phyloP scores from a whole-genome alignment of 2,113 vertebrate genomes.

The Ceyx cyanopectus region DNA sequence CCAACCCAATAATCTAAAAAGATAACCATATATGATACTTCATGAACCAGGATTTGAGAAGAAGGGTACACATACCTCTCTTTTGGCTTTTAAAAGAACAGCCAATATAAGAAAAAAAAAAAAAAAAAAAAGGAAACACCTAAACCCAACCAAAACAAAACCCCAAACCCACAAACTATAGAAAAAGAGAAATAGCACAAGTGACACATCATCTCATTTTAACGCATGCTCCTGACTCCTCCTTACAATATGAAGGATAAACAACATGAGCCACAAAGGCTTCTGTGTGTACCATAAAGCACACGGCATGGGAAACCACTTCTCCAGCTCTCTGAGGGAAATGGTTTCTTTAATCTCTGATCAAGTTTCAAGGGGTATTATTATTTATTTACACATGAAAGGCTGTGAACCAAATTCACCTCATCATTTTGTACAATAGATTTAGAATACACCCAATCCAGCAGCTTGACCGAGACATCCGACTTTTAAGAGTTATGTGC shows the following conservation, averaged over 20 bases:
- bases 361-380: slow-evolving; percentile 36
- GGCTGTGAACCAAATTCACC: slow-evolving; percentile 15
- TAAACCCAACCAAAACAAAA: too few relatives aligned
- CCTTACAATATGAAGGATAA: slow-evolving; percentile 13
- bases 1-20: neutral
- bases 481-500: neutral
- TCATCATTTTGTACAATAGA: neutral
- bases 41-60: neutral
- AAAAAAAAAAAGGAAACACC: too few relatives aligned
- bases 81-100: neutral
- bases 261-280: slow-evolving; percentile 49
- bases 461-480: neutral
- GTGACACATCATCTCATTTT: slow-evolving; percentile 35
- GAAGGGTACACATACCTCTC: neutral
- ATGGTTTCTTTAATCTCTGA: slow-evolving; percentile 40
- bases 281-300: slow-evolving; percentile 22
- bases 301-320: slow-evolving; percentile 31
- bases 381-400: slow-evolving; percentile 1
- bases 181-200: slow-evolving; percentile 5
- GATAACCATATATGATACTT: neutral
- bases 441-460: neutral
- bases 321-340: slow-evolving; percentile 13
- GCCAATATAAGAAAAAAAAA: neutral
- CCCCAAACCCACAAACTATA: neutral
- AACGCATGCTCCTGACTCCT: neutral